Evolutionary conservation across 2,113 vertebrate genomes (phyloP), one percentile per base, ranked within the genome.

Genomic region (Myotis brandtii): DNA sequence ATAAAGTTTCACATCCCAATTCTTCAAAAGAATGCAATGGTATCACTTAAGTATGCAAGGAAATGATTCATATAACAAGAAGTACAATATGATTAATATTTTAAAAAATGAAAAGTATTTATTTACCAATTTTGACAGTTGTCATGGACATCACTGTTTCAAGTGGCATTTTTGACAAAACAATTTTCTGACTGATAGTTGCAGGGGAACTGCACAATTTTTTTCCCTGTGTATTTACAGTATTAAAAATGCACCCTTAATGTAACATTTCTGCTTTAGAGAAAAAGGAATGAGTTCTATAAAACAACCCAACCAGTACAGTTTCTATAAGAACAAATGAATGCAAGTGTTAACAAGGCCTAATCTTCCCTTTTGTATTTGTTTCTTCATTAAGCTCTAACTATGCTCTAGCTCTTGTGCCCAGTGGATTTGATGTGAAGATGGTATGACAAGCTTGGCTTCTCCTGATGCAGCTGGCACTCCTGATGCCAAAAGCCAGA

Each of bases 401-500:
- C 37, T 7, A 89, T 1, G 32, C 92, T 96, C 95, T 97, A 97
- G 95, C 89, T 91, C 96, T 82, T 3, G 46, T 93, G 96, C 98
- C 97, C 98, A 97, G 98, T 98, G 95, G 97, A 98, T 99, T 99
- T 99, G 99, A 99, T 98, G 98, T 98, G 99, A 99, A 99, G 98
- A 98, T 98, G 98, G 96, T 98, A 98, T 99, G 99, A 99, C 99
- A 99, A 98, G 98, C 98, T 99, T 99, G 98, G 98, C 98, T 99
- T 99, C 98, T 98, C 98, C 98, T 93, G 82, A 94, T 93, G 98
- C 98, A 99, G 98, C 98, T 99, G 98, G 98, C 98, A 98, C 91
- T 16, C 5, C 92, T 40, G 56, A 98, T 98, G 98, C 98, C 98
- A 98, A 98, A 99, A 98, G 98, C 97, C 83, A 43, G 98, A 98